Evolutionary conservation across 53 echinoderm and acorn worm species (phyloP), one percentile per base, ranked within the genome.

Genomic region (Crossaster papposus): DNA sequence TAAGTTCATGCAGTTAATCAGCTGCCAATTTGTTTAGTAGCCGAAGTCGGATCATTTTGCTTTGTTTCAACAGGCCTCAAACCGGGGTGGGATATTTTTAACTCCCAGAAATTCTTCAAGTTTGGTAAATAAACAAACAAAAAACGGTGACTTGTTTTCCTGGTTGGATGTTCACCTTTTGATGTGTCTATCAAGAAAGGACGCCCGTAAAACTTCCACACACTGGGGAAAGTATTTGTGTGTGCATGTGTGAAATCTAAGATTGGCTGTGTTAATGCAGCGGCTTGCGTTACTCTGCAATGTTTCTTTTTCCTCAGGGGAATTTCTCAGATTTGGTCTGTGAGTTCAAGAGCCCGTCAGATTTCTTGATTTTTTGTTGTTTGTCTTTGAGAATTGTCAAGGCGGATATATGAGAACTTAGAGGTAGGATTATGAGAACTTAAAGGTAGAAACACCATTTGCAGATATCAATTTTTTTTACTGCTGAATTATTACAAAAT

Each of bases 221-320:
- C 50, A n/a, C n/a, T n/a, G 30, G 72, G 54, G 72, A 74, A 86
- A 50, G n/a, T n/a, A n/a, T n/a, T 74, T 51, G 5, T 44, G 44
- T 50, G 65, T 51, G 38, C 70, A 65, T 68, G 89, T 65, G 64
- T 90, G 90, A 90, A 90, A 90, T 81, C 31, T 55, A 53, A 90
- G 90, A 72, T 74, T n/a, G 54, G 51, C 51, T 37, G 71, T 81
- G 90, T 81, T 90, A 90, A 90, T 90, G 81, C 74, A 74, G 23
- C 44, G 81, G 71, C 52, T 90, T 80, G 79, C 51, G 90, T 90
- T 90, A 90, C 90, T 70, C 44, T 72, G 53, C 54, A 81, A 44
- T 90, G 90, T 90, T 90, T 81, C 81, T 74, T 34, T 81, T 79
- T 81, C 90, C 90, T 74, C 81, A 24, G 89, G 81, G 90, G 90